Percentiles rank a stretch among this genome's conserved stretches.
Evolutionary conservation across 2,797 vertebrate genomes (phyloP).

Genomic region (Scleropages formosus): DNA sequence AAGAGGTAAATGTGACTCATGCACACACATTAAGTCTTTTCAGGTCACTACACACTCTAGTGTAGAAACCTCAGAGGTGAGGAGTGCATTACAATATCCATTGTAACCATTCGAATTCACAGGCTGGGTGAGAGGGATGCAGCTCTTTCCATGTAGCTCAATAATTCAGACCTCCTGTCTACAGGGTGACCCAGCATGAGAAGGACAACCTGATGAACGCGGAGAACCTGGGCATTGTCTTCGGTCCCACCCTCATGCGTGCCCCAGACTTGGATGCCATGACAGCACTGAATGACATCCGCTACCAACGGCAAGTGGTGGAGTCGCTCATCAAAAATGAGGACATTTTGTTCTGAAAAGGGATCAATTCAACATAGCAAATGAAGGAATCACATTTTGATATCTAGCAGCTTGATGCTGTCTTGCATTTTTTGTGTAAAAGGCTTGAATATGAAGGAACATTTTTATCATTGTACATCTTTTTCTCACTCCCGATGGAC

Average conservation of each 20-base stretch:
- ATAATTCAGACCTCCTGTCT: slow-evolving; percentile 22
- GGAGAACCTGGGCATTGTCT: slow-evolving; percentile 95
- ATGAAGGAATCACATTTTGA: slow-evolving; percentile 63
- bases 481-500: slow-evolving; percentile 67
- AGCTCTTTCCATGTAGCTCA: too few relatives aligned
- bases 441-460: slow-evolving; percentile 75
- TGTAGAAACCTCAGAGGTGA: neutral
- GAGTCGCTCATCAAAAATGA: slow-evolving; percentile 97
- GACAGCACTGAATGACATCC: slow-evolving; percentile 92
- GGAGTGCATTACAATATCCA: neutral
- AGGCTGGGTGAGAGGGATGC: too few relatives aligned
- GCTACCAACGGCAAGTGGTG: slow-evolving; percentile 97
- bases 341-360: slow-evolving; percentile 88
- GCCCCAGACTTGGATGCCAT: slow-evolving; percentile 88
- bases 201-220: slow-evolving; percentile 97
- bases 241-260: slow-evolving; percentile 95
- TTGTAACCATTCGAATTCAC: too few relatives aligned
- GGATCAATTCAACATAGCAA: slow-evolving; percentile 32
- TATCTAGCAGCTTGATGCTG: slow-evolving; percentile 61
- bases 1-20: slow-evolving; percentile 77
- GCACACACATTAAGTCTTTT: neutral
- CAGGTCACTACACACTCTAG: neutral
- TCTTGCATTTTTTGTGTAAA: slow-evolving; percentile 66
- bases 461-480: slow-evolving; percentile 47
- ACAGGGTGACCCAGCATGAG: slow-evolving; percentile 90